Conservation (phyloP, 2,888 invertebrate species). For the Panzeria rudis region DNA sequence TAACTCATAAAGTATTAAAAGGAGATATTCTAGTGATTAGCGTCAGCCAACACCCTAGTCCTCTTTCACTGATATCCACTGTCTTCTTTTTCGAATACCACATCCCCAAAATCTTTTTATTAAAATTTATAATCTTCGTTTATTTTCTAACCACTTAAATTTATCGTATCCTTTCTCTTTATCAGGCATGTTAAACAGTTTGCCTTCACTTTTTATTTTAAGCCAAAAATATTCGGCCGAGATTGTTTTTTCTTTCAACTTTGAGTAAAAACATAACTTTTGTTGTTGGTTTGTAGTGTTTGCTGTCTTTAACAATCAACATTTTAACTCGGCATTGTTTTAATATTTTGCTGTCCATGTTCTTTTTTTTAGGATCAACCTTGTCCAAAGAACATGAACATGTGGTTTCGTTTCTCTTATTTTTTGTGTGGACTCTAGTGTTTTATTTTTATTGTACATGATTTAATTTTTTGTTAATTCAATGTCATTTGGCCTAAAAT, state of each 20-base stretch:
- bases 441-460: conserved; percentile 27
- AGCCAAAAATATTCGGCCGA: conserved; percentile 9
- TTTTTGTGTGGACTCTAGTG: background rate
- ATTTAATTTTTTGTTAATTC: conserved; percentile 49
- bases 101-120: background rate
- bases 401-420: conserved; percentile 5
- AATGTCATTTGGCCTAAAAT: conserved; percentile 51
- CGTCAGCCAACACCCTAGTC: too few relatives aligned
- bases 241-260: background rate
- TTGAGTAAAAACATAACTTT: conserved; percentile 7
- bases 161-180: background rate
- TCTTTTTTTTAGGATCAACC: conserved; percentile 56
- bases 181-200: background rate
- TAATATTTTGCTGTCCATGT: conserved; percentile 40
- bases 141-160: conserved; percentile 4
- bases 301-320: conserved; percentile 35
- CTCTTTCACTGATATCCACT: too few relatives aligned
- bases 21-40: too few relatives aligned
- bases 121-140: background rate
- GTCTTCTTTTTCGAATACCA: too few relatives aligned
- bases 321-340: conserved; percentile 47
- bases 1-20: too few relatives aligned
- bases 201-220: conserved; percentile 26
- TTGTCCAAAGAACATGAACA: conserved; percentile 62
- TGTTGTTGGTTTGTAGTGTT: conserved; percentile 22